A percentile compares a stretch with the other conserved stretches of the same genome.
Conservation (phyloP, 2,113 vertebrate species). For the Gambusia affinis region DNA sequence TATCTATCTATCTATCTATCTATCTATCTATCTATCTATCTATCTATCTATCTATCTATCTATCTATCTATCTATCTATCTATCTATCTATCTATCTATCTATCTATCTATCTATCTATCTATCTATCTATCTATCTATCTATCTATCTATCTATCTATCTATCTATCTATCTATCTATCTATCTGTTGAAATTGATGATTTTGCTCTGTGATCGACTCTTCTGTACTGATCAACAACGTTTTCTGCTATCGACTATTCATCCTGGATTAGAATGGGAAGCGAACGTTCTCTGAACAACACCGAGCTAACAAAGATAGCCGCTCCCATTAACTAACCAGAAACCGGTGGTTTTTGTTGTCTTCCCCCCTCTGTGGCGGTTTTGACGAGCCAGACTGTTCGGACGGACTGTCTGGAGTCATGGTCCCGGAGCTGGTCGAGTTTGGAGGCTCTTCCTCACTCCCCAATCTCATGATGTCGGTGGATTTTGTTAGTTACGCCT, state of each 20-base stretch:
- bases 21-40: slow-evolving; percentile 17
- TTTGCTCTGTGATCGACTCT: slow-evolving; percentile 44
- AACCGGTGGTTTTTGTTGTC: neutral
- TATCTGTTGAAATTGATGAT: neutral
- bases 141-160: slow-evolving; percentile 8
- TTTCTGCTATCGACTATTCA: slow-evolving; percentile 44
- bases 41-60: slow-evolving; percentile 18
- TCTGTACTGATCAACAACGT: accelerated
- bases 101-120: too few species aligned
- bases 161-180: neutral
- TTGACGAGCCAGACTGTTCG: neutral
- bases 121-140: too few species aligned
- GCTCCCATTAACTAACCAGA: neutral
- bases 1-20: slow-evolving; percentile 18
- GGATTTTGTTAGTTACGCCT: slow-evolving; percentile 49
- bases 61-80: slow-evolving; percentile 13
- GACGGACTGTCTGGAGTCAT: slow-evolving; percentile 36
- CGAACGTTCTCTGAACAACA: neutral
- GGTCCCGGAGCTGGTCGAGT: slow-evolving; percentile 19
- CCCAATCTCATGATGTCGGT: slow-evolving; percentile 32
- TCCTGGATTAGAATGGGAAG: slow-evolving; percentile 61
- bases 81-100: neutral
- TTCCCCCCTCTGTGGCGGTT: neutral
- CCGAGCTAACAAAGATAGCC: slow-evolving; percentile 46
- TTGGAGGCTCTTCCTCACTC: slow-evolving; percentile 49